Evolutionary conservation across 2,888 invertebrate genomes (phyloP).

Genomic region (Eucera pruinosa): DNA sequence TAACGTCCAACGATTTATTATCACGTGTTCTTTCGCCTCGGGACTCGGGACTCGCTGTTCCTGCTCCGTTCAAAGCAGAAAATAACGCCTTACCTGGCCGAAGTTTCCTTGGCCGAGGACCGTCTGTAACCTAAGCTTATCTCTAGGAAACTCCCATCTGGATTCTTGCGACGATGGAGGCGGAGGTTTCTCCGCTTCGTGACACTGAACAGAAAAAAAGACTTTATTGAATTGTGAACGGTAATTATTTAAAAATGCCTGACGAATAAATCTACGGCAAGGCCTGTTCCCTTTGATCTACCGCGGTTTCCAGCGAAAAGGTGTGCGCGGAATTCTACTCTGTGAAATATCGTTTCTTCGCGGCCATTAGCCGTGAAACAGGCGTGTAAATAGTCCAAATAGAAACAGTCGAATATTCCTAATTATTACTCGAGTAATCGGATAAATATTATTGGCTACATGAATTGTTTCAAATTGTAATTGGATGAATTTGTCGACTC

Average conservation of each 20-base stretch:
- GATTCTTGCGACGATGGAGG: constrained; percentile 86
- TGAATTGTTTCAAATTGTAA: no score
- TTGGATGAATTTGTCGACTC: no score
- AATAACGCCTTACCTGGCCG: constrained; percentile 87
- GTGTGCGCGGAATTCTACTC: background rate
- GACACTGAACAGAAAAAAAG: constrained; percentile 75
- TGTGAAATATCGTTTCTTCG: constrained; percentile 16
- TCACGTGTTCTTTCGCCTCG: constrained; percentile 15
- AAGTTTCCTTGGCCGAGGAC: constrained; percentile 94
- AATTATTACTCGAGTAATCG: no score
- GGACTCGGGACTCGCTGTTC: constrained; percentile 5
- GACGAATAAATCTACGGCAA: constrained; percentile 45
- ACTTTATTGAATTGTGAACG: constrained; percentile 44
- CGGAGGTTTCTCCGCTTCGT: constrained; percentile 86
- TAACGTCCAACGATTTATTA: constrained; percentile 62
- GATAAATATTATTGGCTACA: no score
- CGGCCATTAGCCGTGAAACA: background rate
- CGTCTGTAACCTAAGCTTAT: constrained; percentile 91
- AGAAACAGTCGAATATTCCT: background rate
- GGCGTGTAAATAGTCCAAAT: background rate
- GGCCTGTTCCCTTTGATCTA: constrained; percentile 22
- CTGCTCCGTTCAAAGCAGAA: constrained; percentile 33
- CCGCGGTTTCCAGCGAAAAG: constrained; percentile 4
- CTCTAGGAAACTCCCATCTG: constrained; percentile 91
- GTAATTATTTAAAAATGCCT: constrained; percentile 49